Base-by-base conservation (phyloP, 92 coral and sea anemone genomes). In the Pocillopora meandrina region DNA sequence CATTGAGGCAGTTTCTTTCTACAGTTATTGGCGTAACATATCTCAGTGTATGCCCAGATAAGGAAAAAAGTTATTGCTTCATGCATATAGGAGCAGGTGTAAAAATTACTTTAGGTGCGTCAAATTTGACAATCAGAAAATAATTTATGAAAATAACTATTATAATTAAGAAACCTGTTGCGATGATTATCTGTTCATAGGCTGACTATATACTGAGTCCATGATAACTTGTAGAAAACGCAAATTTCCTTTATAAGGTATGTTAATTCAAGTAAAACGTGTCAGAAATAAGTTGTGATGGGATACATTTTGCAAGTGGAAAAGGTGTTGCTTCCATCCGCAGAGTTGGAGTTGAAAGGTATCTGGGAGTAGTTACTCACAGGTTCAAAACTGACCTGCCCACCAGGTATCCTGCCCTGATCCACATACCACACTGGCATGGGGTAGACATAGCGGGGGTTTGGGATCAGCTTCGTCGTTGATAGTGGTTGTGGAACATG, bases 341-440 rank as follows among this genome's bases (percentile, higher is more conserved):
- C 11, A 36, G 58, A 67, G 18, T 68, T 35, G 42, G 77, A 65
- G 42, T 19, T 62, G 34, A 81, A 71, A 60, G 85, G 85, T 2
- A 69, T n/a, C 56, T 70, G 77, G 58, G 77, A 60, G 71, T 71
- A 81, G 10, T 18, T 71, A 5, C 47, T 57, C 36, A 59, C 66
- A 23, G 85, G 77, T 12, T 81, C 77, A 20, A 71, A 36, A 77
- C 61, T 71, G 15, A 71, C 63, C n/a, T 59, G 78, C 11, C 85
- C 85, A 36, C 77, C 59, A 14, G 69, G 2, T 10, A 14, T 59
- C 3, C 57, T 9, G 4, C 84, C 84, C 13, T 80, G 84, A 1
- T 81, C 85, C 14, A 81, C 59, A 57, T 81, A 81, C 85, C 85
- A 81, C 77, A 81, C 85, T 14, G 85, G 85, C 15, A 81, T 69